phyloP scores from a whole-genome alignment of 1,140 invertebrate genomes.

The Oreohelix idahoensis region DNA sequence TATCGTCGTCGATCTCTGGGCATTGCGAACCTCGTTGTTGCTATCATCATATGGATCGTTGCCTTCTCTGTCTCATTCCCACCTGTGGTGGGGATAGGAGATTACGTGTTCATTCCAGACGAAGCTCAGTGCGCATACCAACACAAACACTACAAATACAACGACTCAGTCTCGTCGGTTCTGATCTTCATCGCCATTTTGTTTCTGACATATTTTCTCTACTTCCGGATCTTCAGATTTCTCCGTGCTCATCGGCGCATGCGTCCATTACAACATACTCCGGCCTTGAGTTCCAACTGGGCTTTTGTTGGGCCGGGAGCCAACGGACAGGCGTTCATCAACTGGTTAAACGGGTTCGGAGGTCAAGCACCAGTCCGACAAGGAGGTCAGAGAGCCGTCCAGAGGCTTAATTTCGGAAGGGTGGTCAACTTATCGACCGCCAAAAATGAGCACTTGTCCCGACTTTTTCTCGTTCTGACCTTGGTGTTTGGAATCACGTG shows the following conservation, averaged over 20 bases:
- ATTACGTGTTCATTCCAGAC: constrained; percentile 60
- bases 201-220: constrained; percentile 57
- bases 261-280: constrained; percentile 60
- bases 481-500: constrained; percentile 53
- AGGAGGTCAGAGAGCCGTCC: constrained; percentile 38
- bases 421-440: constrained; percentile 56
- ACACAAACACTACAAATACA: constrained; percentile 60
- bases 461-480: constrained; percentile 60
- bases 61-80: constrained; percentile 46
- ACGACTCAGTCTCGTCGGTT: constrained; percentile 66
- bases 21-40: constrained; percentile 49
- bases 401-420: constrained; percentile 52
- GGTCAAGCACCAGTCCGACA: constrained; percentile 25
- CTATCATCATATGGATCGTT: constrained; percentile 42
- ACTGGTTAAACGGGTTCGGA: constrained; percentile 65
- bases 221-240: constrained; percentile 63
- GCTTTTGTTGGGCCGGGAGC: constrained; percentile 66
- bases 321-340: constrained; percentile 61
- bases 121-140: constrained; percentile 66
- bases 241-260: constrained; percentile 63
- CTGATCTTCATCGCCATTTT: constrained; percentile 64
- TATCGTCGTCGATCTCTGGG: constrained; percentile 60
- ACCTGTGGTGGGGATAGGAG: constrained; percentile 64
- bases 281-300: constrained; percentile 64
- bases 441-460: constrained; percentile 62